Evolutionary conservation across 2,888 invertebrate genomes (phyloP).

Genomic region (Isotomurus palustris): DNA sequence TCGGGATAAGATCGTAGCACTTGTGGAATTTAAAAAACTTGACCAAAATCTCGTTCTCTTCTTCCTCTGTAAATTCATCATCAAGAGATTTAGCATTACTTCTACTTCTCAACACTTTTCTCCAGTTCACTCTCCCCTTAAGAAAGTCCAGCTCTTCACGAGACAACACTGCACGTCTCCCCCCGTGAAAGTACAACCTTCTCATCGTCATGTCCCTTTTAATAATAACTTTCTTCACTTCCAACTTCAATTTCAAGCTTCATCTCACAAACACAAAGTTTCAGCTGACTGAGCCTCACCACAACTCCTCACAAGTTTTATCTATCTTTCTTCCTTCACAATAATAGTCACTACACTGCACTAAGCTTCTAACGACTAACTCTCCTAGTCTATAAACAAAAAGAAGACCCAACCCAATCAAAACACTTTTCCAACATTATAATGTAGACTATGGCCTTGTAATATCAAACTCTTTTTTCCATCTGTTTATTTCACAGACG

Average conservation of each 20-base stretch:
- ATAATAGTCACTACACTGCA: background rate
- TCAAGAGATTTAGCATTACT: slow-evolving; percentile 35
- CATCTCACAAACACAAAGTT: too few relatives aligned
- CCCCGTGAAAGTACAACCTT: background rate
- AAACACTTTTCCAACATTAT: too few relatives aligned
- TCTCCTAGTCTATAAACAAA: too few relatives aligned
- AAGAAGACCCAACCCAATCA: too few relatives aligned
- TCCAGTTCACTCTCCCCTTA: background rate
- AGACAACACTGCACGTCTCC: background rate
- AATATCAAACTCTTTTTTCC: too few relatives aligned
- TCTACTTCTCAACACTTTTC: background rate
- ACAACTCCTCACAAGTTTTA: too few relatives aligned
- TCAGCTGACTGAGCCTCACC: too few relatives aligned
- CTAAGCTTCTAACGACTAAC: too few relatives aligned
- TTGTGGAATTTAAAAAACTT: slow-evolving; percentile 99
- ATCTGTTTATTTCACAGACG: too few relatives aligned
- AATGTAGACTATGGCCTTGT: too few relatives aligned
- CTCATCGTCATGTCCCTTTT: background rate
- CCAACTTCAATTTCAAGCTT: too few relatives aligned
- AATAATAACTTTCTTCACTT: background rate
- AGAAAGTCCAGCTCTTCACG: background rate
- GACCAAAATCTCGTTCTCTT: slow-evolving; percentile 94
- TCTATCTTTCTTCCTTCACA: background rate
- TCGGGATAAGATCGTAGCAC: slow-evolving; percentile 99
- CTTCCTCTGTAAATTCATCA: slow-evolving; percentile 72